These are phyloP conservation scores for Drosophila mauritiana DNA, from an alignment of 1,140 invertebrate species.

Conservation along the genomic window DNA sequence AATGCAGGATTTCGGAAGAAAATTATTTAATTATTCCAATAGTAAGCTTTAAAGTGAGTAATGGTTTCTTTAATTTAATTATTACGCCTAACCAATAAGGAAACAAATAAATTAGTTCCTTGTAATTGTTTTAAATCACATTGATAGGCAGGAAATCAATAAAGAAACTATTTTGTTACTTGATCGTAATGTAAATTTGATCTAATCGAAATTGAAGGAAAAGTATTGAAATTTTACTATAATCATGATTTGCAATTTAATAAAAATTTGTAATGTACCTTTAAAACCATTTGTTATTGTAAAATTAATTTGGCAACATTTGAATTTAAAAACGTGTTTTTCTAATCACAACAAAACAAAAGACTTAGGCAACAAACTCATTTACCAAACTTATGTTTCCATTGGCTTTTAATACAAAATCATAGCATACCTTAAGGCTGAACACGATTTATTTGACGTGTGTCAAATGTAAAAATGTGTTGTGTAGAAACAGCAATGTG, in stretches of 20 bases:
- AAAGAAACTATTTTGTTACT: not conserved
- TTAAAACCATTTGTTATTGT: too few species aligned
- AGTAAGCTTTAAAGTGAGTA: not conserved
- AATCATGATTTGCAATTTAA: too few species aligned
- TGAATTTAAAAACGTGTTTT: too few species aligned
- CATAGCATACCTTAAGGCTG: constrained; percentile 32
- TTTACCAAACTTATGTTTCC: not conserved
- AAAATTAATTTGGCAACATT: too few species aligned
- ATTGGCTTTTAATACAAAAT: not conserved
- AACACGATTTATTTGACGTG: not conserved
- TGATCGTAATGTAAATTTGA: too few species aligned
- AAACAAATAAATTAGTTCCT: too few species aligned
- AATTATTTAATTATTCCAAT: constrained; percentile 7
- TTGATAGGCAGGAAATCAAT: not conserved
- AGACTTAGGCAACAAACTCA: constrained; percentile 65
- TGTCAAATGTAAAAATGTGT: not conserved
- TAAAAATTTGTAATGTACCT: too few species aligned
- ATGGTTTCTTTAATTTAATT: not conserved
- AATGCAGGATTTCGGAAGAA: constrained; percentile 5
- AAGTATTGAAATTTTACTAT: too few species aligned
- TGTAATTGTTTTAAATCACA: not conserved
- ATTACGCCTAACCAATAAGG: too few species aligned
- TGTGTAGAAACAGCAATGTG: not conserved
- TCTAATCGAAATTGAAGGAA: too few species aligned
- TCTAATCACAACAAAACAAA: constrained; percentile 31